phyloP scores from a whole-genome alignment of 2,797 vertebrate species.

The Pangasius krempfi region DNA sequence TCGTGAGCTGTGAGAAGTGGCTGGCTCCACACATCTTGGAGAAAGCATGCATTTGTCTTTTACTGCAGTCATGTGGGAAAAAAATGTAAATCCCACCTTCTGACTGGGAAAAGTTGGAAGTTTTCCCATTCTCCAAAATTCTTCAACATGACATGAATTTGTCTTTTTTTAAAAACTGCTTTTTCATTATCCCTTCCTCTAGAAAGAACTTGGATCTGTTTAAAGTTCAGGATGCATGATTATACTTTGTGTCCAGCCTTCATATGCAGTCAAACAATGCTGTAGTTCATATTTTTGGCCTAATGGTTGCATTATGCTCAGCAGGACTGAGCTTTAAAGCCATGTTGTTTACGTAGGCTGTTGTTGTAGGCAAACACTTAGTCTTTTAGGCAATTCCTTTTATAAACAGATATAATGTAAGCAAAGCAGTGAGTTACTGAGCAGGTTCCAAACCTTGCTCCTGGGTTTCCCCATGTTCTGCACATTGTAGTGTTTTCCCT shows the following conservation, averaged over 20 bases:
- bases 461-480: background rate
- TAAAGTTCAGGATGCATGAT: background rate
- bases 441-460: slow-evolving; percentile 1
- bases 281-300: slow-evolving; percentile 9
- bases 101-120: background rate
- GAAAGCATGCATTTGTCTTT: background rate
- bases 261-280: background rate
- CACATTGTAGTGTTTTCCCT: background rate
- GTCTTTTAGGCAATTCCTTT: slow-evolving; percentile 43
- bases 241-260: background rate
- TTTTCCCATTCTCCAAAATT: background rate
- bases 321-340: slow-evolving; percentile 15
- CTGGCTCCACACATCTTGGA: background rate
- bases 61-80: background rate
- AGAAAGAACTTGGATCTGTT: background rate
- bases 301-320: slow-evolving; percentile 24
- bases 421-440: slow-evolving; percentile 14
- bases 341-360: slow-evolving; percentile 25
- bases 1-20: background rate
- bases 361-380: slow-evolving; percentile 40
- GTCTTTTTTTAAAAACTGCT: background rate
- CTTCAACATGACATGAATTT: background rate
- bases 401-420: slow-evolving; percentile 42
- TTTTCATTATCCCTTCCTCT: background rate
- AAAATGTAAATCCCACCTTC: background rate